Evolutionary conservation across 2,888 invertebrate genomes (phyloP).

Genomic region (Cephus pulcher): DNA sequence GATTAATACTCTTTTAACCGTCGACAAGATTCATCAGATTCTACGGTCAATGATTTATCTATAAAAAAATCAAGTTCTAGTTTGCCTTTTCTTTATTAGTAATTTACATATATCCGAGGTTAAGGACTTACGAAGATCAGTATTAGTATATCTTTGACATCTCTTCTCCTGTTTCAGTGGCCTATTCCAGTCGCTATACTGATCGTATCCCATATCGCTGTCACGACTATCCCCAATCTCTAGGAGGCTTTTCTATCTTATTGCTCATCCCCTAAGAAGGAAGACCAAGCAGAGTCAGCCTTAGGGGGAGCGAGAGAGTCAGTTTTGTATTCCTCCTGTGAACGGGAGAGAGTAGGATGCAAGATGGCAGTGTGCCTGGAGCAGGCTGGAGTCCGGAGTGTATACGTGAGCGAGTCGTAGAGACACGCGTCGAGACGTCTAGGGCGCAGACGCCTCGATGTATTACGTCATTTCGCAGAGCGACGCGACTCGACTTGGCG

Average conservation of each 20-base stretch:
- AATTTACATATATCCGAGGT: background rate
- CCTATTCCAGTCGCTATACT: background rate
- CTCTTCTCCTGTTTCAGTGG: background rate
- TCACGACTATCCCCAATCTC: constrained; percentile 7
- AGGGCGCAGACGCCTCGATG: constrained; percentile 31
- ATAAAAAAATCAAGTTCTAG: background rate
- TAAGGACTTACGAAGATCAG: background rate
- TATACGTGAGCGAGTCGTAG: background rate
- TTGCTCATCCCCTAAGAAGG: constrained; percentile 1
- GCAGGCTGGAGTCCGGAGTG: background rate
- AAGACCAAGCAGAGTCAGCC: background rate
- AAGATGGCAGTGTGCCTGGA: background rate
- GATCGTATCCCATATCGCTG: constrained; percentile 4
- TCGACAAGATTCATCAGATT: background rate
- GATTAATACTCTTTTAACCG: background rate
- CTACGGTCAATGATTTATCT: background rate
- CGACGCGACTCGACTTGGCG: constrained; percentile 20
- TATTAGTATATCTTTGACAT: background rate
- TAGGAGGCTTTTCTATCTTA: background rate
- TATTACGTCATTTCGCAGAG: constrained; percentile 21
- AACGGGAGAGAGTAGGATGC: background rate
- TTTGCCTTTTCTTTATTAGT: background rate
- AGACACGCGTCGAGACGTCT: constrained; percentile 30
- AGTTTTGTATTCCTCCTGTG: background rate
- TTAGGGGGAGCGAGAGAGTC: background rate